A percentile compares a stretch with the other conserved stretches of the same genome.
Evolutionary conservation across 2,113 vertebrate species (phyloP).

Genomic region (Corythoichthys intestinalis): DNA sequence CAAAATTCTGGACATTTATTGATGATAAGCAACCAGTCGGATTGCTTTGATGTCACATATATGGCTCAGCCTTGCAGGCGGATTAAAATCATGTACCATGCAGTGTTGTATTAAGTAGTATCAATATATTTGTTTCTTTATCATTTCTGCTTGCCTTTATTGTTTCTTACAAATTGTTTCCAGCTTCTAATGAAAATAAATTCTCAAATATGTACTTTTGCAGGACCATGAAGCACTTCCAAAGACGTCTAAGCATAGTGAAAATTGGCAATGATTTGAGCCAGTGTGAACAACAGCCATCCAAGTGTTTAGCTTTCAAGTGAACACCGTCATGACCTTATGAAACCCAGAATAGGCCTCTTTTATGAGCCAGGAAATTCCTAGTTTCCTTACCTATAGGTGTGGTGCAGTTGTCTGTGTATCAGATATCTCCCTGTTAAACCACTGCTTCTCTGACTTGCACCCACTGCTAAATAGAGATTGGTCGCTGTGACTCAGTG

Average conservation of each 20-base stretch:
- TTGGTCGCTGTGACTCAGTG: conserved; percentile 51
- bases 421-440: conserved; percentile 64
- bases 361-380: conserved; percentile 70
- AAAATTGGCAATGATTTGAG: conserved; percentile 22
- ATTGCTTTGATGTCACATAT: neutral
- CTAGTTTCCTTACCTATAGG: conserved; percentile 66
- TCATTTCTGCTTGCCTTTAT: neutral
- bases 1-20: neutral
- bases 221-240: neutral
- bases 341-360: conserved; percentile 55
- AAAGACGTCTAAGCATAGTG: conserved; percentile 16
- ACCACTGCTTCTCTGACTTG: conserved; percentile 45
- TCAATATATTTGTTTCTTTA: neutral
- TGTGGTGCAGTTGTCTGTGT: conserved; percentile 62
- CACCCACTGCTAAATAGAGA: conserved; percentile 40
- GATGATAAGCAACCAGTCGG: neutral
- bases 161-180: neutral
- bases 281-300: conserved; percentile 23
- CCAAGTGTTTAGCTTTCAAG: conserved; percentile 60
- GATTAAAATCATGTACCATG: neutral
- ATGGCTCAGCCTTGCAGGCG: neutral
- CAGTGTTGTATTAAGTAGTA: neutral
- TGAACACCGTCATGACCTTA: conserved; percentile 49
- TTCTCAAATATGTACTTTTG: conserved; percentile 2
- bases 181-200: neutral